These are phyloP conservation scores for Xanthia togata DNA, from an alignment of 2,888 invertebrate genomes.

Conservation along the genomic window DNA sequence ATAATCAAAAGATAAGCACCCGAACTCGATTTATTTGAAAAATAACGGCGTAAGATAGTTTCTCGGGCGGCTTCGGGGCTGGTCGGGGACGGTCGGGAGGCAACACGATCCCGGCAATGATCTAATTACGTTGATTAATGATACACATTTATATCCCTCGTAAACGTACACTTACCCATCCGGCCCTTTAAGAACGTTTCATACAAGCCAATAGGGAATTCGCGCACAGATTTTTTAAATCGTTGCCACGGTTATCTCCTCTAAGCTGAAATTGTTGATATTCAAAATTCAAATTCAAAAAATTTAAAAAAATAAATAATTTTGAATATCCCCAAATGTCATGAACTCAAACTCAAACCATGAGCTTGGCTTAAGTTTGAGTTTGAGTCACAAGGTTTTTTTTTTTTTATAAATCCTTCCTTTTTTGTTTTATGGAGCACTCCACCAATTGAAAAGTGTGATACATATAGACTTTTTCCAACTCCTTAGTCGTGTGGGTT, in stretches of 20 bases:
- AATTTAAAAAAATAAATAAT: too few relatives aligned
- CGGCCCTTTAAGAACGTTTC: slow-evolving; percentile 72
- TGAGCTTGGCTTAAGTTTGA: too few relatives aligned
- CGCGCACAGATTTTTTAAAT: slow-evolving; percentile 27
- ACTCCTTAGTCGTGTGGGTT: not conserved
- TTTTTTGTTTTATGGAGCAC: not conserved
- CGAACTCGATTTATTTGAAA: slow-evolving; percentile 58
- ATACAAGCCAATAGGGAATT: slow-evolving; percentile 61
- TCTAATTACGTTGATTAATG: slow-evolving; percentile 90
- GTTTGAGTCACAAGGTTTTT: too few relatives aligned
- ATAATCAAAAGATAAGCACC: slow-evolving; percentile 59
- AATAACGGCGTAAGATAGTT: slow-evolving; percentile 72
- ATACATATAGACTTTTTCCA: not conserved
- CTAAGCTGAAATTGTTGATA: too few relatives aligned
- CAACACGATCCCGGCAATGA: slow-evolving; percentile 88
- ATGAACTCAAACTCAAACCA: too few relatives aligned
- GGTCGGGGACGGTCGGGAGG: slow-evolving; percentile 67
- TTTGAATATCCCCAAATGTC: too few relatives aligned
- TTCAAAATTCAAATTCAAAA: too few relatives aligned
- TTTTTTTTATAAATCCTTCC: too few relatives aligned
- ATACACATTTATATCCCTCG: slow-evolving; percentile 86
- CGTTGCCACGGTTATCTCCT: not conserved
- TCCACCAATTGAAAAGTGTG: not conserved
- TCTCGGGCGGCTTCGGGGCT: slow-evolving; percentile 56
- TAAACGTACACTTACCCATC: slow-evolving; percentile 81